These are phyloP conservation scores for Sinodicranocentrus sp. DNA, from an alignment of 2,888 invertebrate genomes.

Conservation along the genomic window DNA sequence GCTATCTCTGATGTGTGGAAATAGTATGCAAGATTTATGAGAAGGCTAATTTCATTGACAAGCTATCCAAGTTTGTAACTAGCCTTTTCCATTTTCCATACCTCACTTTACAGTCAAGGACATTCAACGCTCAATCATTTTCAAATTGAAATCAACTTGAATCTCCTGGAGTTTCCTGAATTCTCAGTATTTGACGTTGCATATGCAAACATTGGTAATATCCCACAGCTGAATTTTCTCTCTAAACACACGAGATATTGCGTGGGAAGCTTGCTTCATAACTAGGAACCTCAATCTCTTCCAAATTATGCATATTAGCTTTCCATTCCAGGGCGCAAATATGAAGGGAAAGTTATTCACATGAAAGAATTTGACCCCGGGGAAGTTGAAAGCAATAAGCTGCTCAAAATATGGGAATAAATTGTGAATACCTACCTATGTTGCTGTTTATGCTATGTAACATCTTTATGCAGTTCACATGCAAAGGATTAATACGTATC, in stretches of 20 bases:
- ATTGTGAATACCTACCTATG: too few species aligned
- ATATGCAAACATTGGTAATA: too few species aligned
- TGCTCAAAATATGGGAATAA: not conserved
- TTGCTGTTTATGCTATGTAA: not conserved
- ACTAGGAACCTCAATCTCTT: too few species aligned
- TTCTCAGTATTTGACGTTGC: not conserved
- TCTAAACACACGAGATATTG: too few species aligned
- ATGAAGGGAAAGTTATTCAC: not conserved
- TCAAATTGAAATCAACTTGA: not conserved
- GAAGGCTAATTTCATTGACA: too few species aligned
- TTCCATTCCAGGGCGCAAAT: not conserved
- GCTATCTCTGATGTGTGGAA: too few species aligned
- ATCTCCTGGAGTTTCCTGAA: not conserved
- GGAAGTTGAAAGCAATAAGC: conserved; percentile 21
- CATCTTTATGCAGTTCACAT: not conserved
- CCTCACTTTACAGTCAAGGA: too few species aligned
- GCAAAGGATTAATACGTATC: not conserved
- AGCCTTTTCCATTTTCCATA: not conserved
- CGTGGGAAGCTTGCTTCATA: too few species aligned
- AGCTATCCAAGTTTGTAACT: not conserved
- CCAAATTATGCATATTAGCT: not conserved
- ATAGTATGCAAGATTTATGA: too few species aligned
- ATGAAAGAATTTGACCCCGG: conserved; percentile 17
- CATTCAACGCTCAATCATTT: not conserved
- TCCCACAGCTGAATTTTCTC: too few species aligned